These are phyloP conservation scores for Probaryconus sp. DNA, from an alignment of 1,140 invertebrate genomes.

Conservation along the genomic window DNA sequence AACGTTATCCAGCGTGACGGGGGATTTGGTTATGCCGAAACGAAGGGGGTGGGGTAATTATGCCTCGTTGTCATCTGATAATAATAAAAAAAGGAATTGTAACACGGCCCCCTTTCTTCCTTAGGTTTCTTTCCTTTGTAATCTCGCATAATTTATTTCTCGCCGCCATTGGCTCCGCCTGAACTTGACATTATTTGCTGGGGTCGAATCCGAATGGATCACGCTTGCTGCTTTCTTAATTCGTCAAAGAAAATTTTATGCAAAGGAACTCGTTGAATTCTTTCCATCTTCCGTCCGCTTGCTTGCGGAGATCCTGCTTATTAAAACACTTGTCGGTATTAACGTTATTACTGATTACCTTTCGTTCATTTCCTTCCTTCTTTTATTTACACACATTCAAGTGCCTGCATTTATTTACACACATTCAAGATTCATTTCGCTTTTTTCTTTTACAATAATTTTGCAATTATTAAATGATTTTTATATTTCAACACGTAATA, in stretches of 20 bases:
- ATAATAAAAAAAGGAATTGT: conserved; percentile 66
- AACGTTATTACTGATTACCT: conserved; percentile 50
- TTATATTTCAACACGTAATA: too few relatives aligned
- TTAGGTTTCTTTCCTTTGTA: conserved; percentile 69
- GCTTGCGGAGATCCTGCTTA: conserved; percentile 56
- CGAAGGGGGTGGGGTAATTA: conserved; percentile 63
- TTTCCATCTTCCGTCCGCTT: conserved; percentile 45
- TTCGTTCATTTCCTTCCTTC: conserved; percentile 48
- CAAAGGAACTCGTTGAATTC: conserved; percentile 55
- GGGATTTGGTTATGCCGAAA: conserved; percentile 51
- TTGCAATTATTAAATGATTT: too few relatives aligned
- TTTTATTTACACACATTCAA: conserved; percentile 32
- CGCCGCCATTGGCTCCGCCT: conserved; percentile 67
- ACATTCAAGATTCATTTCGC: too few relatives aligned
- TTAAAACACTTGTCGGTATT: conserved; percentile 62
- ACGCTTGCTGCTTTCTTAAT: conserved; percentile 65
- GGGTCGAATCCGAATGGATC: conserved; percentile 54
- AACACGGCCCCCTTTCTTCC: conserved; percentile 52
- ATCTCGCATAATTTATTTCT: conserved; percentile 76
- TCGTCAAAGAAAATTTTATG: conserved; percentile 70
- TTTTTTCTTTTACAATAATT: too few relatives aligned
- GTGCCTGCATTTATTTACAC: conserved; percentile 25
- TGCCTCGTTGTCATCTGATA: conserved; percentile 68
- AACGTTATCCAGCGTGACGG: conserved; percentile 51
- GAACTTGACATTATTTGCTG: conserved; percentile 72